Conservation (phyloP, 2,797 vertebrate genomes). For the Pristis pectinata region DNA sequence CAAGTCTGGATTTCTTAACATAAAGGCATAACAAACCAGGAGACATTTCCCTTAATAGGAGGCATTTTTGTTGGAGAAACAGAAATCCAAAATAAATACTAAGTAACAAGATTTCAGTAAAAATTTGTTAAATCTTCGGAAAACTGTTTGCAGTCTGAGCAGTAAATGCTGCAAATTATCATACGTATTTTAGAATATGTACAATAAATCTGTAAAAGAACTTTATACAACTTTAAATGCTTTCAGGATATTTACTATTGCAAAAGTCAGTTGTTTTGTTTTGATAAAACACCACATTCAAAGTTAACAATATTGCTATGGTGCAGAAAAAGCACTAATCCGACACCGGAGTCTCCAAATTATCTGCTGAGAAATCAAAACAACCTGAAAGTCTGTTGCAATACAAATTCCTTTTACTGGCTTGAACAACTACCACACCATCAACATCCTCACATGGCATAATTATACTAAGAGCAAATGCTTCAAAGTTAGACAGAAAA, state of each 20-base stretch:
- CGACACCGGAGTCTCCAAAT: background rate
- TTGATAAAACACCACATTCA: background rate
- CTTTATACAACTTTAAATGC: background rate
- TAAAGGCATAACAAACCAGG: background rate
- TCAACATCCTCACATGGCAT: too few relatives aligned
- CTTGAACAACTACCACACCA: background rate
- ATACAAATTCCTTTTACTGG: background rate
- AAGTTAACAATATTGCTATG: background rate
- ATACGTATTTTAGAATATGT: background rate
- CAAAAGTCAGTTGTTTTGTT: background rate
- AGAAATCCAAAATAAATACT: background rate
- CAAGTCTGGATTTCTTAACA: background rate
- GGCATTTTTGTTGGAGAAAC: background rate
- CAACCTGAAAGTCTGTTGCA: background rate
- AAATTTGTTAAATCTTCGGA: background rate
- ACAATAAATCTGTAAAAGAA: background rate
- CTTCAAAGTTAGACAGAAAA: background rate
- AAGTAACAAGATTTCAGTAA: background rate
- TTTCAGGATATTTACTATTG: background rate
- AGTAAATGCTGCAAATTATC: background rate
- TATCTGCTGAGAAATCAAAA: background rate
- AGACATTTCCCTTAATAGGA: background rate
- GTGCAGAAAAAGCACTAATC: background rate
- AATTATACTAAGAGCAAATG: background rate
- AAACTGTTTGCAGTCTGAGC: background rate